Conservation (phyloP, 2,888 invertebrate species). For the Drosophila subquinaria region DNA sequence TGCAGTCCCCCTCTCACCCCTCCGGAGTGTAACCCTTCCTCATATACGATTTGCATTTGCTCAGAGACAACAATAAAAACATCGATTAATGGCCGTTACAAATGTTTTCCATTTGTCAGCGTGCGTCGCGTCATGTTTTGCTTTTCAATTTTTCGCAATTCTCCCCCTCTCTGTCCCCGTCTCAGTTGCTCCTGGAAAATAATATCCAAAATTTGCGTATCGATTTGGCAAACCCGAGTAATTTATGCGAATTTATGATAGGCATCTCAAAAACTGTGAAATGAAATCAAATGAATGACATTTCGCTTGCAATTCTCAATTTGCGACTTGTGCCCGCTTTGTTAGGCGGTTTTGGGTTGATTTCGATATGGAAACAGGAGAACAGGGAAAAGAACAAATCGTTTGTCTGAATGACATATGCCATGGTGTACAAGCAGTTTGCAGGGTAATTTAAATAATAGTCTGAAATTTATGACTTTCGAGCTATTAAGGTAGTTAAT, state of each 20-base stretch:
- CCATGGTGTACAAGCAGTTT: not conserved
- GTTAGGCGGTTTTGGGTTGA: conserved; percentile 6
- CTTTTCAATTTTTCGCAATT: conserved; percentile 36
- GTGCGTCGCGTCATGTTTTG: conserved; percentile 52
- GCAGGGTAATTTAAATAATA: conserved; percentile 3
- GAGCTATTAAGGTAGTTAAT: not conserved
- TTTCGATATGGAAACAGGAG: not conserved
- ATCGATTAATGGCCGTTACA: conserved; percentile 80
- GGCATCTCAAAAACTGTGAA: conserved; percentile 66
- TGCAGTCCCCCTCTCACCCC: conserved; percentile 20
- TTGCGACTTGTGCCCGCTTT: conserved; percentile 36
- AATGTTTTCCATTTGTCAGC: conserved; percentile 81
- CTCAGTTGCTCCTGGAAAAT: conserved; percentile 2
- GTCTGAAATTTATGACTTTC: not conserved
- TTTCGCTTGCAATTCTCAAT: conserved; percentile 23
- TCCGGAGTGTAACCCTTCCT: conserved; percentile 50
- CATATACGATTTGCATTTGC: conserved; percentile 71
- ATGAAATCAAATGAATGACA: conserved; percentile 46
- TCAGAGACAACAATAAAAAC: conserved; percentile 52
- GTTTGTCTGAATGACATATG: conserved; percentile 35
- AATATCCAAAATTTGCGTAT: conserved; percentile 72
- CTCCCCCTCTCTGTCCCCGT: not conserved
- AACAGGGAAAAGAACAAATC: conserved; percentile 20
- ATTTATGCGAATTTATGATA: conserved; percentile 78
- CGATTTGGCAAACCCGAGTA: conserved; percentile 56